Base-by-base conservation (phyloP, 2,888 invertebrate genomes). In the Callyntrura sp. region DNA sequence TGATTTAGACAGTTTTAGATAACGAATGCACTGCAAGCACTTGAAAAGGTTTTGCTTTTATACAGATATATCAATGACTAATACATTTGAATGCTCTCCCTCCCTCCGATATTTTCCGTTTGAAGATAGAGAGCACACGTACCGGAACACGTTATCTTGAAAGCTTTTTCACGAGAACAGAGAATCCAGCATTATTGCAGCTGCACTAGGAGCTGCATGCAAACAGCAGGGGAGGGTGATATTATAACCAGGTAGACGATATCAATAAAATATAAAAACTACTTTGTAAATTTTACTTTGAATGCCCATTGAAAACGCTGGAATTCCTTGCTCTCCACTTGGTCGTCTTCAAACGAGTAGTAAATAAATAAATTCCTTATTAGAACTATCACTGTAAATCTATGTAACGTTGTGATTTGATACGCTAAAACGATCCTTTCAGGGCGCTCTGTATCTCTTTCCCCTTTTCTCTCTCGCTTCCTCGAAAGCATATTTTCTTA, bases 311-410 rank as follows among this genome's bases (percentile, higher is more conserved):
- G 48, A 73, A 73, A 73, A 48, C 9, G 20, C 62, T 62, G 23
- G 14, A 73, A 73, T 73, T 73, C 73, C 20, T 0, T 43, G 17
- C 8, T 45, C 0, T 45, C 20, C 12, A 17, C 8, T 70, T 11
- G 35, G 17, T n/a, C 28, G 14, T 12, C 28, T 8, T 25, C 62
- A 17, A 17, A 9, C 0, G 43, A 51, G 20, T 48, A 73, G 25
- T 25, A 73, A 73, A 51, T 73, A 73, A 73, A 70, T 70, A 70
- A 70, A 45, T 25, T 23, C 23, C 51, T 51, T 73, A 73, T 73
- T 73, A 48, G 0, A 51, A 51, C 73, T 23, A 48, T 8, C 20
- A 48, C 5, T 73, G 14, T 23, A n/a, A n/a, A n/a, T n/a, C 5
- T 23, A 20, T 73, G 48, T 17, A 9, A 35, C 9, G 11, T 9